These are phyloP conservation scores for Herminia tarsipennalis DNA, from an alignment of 2,888 invertebrate genomes.

Conservation along the genomic window DNA sequence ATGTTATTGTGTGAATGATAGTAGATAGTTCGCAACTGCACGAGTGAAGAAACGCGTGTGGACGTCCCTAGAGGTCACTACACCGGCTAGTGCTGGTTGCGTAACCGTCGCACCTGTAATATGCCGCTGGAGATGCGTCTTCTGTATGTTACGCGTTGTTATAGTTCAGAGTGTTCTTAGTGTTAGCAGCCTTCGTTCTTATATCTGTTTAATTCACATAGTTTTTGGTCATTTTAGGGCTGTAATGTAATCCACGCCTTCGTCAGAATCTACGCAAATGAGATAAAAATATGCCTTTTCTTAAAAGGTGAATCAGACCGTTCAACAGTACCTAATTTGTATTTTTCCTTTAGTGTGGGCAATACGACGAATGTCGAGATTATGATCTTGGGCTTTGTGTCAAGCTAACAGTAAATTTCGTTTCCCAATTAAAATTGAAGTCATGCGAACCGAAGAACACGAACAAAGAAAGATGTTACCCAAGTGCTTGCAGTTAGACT, in stretches of 20 bases:
- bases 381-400: background rate
- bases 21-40: background rate
- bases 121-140: background rate
- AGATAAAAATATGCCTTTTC: background rate
- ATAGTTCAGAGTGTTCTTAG: no score
- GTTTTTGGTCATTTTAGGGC: no score
- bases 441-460: background rate
- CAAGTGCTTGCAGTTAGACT: background rate
- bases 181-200: no score
- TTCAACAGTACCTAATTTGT: no score
- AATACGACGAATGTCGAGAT: background rate
- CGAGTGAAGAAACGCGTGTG: background rate
- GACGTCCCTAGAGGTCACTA: background rate
- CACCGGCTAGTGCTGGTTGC: background rate
- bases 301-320: no score
- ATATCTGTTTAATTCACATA: no score
- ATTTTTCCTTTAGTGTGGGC: no score
- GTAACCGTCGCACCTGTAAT: background rate
- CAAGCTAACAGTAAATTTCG: background rate
- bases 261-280: background rate
- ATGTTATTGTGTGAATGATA: background rate
- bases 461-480: constrained; percentile 8
- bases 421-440: constrained; percentile 1
- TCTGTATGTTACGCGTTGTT: no score
- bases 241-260: no score